Evolutionary conservation across 2,797 vertebrate species (phyloP).

Genomic region (Apogon talboti): DNA sequence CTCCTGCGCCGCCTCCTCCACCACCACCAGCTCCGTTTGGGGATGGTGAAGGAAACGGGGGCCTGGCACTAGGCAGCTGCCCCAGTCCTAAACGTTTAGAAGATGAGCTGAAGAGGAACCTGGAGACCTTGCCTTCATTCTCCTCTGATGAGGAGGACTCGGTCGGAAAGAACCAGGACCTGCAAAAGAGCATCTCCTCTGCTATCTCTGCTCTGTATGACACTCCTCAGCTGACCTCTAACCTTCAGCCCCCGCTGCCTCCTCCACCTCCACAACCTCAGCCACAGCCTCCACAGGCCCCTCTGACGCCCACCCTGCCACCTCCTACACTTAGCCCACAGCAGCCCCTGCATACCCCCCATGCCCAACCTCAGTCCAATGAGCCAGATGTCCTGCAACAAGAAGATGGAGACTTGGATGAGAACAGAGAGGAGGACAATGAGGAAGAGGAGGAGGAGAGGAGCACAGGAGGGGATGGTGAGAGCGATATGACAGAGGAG

Average conservation of each 20-base stretch:
- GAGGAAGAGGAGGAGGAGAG: conserved; percentile 60
- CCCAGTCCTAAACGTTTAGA: conserved; percentile 92
- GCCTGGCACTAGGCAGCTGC: conserved; percentile 88
- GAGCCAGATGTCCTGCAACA: conserved; percentile 77
- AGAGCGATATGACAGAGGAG: conserved; percentile 71
- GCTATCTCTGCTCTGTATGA: conserved; percentile 94
- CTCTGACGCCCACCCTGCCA: conserved; percentile 77
- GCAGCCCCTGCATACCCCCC: conserved; percentile 74
- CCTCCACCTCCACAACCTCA: conserved; percentile 71
- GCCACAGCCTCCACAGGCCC: conserved; percentile 58
- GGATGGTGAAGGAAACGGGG: conserved; percentile 88
- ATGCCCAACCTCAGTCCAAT: conserved; percentile 65
- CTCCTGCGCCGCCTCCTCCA: conserved; percentile 80
- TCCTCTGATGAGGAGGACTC: conserved; percentile 95
- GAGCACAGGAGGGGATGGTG: conserved; percentile 64
- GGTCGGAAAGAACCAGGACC: conserved; percentile 94
- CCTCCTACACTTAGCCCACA: conserved; percentile 82
- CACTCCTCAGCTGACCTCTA: conserved; percentile 80
- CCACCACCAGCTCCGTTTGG: conserved; percentile 76
- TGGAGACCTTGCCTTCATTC: conserved; percentile 94
- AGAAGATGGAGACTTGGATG: conserved; percentile 71
- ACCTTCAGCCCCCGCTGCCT: conserved; percentile 64
- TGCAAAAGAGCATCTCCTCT: conserved; percentile 95
- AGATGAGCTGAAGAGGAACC: conserved; percentile 93
- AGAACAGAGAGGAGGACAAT: conserved; percentile 51